Conservation (phyloP, 2,797 vertebrate genomes). For the Girardinus metallicus region DNA sequence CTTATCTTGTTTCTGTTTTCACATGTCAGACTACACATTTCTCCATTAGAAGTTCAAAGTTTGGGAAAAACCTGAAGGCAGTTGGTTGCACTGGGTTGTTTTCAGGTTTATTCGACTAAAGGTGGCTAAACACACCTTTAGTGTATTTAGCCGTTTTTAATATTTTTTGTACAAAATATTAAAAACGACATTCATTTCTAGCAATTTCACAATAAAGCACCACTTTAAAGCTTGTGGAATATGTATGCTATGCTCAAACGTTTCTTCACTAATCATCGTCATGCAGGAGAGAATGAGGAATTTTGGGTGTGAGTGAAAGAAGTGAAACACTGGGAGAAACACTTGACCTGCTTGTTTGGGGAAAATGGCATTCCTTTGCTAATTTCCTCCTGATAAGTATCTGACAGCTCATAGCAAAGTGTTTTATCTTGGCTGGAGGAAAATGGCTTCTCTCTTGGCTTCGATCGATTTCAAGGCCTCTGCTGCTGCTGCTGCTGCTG, state of each 20-base stretch:
- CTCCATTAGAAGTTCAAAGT: neutral
- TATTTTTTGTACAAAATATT: neutral
- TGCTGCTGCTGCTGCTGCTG: conserved; percentile 56
- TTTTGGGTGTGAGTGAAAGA: conserved; percentile 58
- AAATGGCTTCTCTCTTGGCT: conserved; percentile 72
- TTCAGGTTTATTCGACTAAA: neutral
- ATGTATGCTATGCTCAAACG: no score
- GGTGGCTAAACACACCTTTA: neutral
- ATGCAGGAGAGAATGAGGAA: conserved; percentile 69
- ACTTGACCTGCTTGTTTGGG: conserved; percentile 82
- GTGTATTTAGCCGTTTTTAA: neutral
- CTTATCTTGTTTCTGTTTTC: neutral
- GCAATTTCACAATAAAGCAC: neutral
- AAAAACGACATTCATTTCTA: neutral
- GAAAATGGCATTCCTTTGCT: conserved; percentile 77
- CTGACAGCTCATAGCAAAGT: conserved; percentile 79
- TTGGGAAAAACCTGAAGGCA: neutral
- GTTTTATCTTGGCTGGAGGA: conserved; percentile 79
- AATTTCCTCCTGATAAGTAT: conserved; percentile 85
- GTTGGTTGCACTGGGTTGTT: neutral
- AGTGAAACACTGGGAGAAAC: conserved; percentile 59
- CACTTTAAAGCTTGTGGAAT: neutral
- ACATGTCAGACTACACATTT: neutral
- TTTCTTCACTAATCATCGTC: conserved; percentile 71
- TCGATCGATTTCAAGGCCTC: conserved; percentile 74